Conservation (phyloP, 1,140 invertebrate genomes). For the Geopemphigus sp. region DNA sequence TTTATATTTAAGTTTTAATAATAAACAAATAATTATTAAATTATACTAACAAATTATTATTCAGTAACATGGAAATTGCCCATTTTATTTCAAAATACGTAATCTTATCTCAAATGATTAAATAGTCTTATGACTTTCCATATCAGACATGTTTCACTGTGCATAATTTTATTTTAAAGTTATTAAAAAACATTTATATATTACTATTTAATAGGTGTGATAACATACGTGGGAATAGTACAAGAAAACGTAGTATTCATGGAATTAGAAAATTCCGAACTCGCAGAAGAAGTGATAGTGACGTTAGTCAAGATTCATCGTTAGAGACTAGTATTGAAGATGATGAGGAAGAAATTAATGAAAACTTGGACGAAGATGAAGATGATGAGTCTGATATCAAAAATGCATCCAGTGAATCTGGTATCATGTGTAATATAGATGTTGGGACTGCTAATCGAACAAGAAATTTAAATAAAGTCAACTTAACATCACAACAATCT, state of each 20-base stretch:
- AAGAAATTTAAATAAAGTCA: constrained; percentile 31
- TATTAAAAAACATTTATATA: not conserved
- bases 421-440: constrained; percentile 24
- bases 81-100: too few species aligned
- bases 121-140: too few species aligned
- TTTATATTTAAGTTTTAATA: too few species aligned
- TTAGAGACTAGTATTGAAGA: constrained; percentile 46
- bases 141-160: not conserved
- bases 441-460: constrained; percentile 6
- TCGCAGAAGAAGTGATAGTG: constrained; percentile 46
- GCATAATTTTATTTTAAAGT: not conserved
- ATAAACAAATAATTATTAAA: too few species aligned
- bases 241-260: constrained; percentile 37
- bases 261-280: constrained; percentile 43
- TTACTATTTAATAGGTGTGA: constrained; percentile 22
- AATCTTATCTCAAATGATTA: too few species aligned
- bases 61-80: too few species aligned
- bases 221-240: constrained; percentile 35
- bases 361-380: constrained; percentile 42
- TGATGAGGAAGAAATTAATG: constrained; percentile 37
- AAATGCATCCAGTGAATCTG: constrained; percentile 15
- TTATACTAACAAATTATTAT: too few species aligned
- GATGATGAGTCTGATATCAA: constrained; percentile 41
- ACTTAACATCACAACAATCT: constrained; percentile 24
- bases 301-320: constrained; percentile 46